phyloP scores from a whole-genome alignment of 2,797 vertebrate species.

The Mormyrus proboscirostris region DNA sequence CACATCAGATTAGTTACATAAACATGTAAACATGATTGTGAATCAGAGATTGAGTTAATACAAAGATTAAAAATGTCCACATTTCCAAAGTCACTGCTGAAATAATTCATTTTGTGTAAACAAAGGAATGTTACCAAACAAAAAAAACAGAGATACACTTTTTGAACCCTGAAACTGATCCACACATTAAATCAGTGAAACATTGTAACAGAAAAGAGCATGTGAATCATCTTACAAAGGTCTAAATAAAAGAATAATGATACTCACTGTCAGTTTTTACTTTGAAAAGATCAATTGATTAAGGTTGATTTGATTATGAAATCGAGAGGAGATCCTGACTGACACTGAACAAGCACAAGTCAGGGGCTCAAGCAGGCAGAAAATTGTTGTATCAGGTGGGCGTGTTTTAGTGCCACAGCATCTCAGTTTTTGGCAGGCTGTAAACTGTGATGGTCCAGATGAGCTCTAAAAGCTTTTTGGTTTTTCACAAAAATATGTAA shows the following conservation, averaged over 20 bases:
- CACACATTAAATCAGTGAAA: neutral
- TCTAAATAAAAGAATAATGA: neutral
- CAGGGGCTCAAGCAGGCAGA: neutral
- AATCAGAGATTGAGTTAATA: conserved; percentile 4
- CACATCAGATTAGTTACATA: conserved; percentile 21
- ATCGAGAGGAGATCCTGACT: neutral
- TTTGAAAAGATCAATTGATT: neutral
- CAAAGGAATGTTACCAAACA: neutral
- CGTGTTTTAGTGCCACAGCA: neutral
- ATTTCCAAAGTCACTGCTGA: neutral
- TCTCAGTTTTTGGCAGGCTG: neutral
- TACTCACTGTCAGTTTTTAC: neutral
- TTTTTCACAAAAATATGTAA: neutral
- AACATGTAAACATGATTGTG: conserved; percentile 16
- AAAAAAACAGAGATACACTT: neutral
- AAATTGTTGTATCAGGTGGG: neutral
- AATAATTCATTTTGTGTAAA: neutral
- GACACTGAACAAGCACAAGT: neutral
- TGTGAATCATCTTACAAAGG: neutral
- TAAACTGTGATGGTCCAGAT: neutral
- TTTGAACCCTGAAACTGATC: neutral
- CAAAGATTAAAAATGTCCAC: neutral
- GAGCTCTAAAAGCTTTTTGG: neutral
- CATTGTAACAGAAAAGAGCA: neutral
- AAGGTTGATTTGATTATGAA: neutral